phyloP scores from a whole-genome alignment of 2,888 invertebrate species.

The Cheilosia grossa region DNA sequence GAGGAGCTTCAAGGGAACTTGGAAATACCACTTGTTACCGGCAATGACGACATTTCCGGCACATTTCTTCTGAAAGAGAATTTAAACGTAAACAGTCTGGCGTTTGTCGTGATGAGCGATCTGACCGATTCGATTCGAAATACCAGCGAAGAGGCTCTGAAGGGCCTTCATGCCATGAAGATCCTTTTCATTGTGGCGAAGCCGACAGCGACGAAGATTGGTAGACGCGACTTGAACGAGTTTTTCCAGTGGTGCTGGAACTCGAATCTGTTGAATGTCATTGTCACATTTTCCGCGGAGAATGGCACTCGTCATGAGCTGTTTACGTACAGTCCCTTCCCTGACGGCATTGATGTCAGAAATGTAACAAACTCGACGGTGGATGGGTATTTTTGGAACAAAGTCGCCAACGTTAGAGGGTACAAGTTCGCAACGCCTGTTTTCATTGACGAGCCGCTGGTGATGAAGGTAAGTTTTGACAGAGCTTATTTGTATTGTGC shows the following conservation, averaged over 20 bases:
- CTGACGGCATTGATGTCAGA: conserved; percentile 27
- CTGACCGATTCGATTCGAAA: conserved; percentile 62
- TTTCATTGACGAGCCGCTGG: conserved; percentile 63
- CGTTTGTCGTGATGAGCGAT: conserved; percentile 69
- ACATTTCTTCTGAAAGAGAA: conserved; percentile 50
- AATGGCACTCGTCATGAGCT: conserved; percentile 55
- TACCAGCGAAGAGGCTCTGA: conserved; percentile 64
- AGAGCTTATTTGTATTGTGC: background rate
- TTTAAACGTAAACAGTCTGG: conserved; percentile 71
- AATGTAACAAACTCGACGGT: conserved; percentile 38
- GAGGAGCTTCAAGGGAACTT: conserved; percentile 25
- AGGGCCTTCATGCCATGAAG: conserved; percentile 71
- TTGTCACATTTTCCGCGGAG: conserved; percentile 52
- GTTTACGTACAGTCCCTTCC: conserved; percentile 73
- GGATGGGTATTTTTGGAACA: conserved; percentile 57
- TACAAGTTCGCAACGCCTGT: conserved; percentile 59
- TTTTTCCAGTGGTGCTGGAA: conserved; percentile 76
- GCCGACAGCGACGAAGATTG: background rate
- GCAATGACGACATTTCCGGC: conserved; percentile 41
- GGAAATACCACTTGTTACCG: conserved; percentile 43
- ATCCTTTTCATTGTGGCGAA: conserved; percentile 67
- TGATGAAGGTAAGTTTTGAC: conserved; percentile 63
- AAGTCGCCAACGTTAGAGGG: conserved; percentile 63
- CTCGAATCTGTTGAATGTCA: conserved; percentile 71
- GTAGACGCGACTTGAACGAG: conserved; percentile 27